Conservation (phyloP, 23 tunicate species). For the Phallusia fumigata region DNA sequence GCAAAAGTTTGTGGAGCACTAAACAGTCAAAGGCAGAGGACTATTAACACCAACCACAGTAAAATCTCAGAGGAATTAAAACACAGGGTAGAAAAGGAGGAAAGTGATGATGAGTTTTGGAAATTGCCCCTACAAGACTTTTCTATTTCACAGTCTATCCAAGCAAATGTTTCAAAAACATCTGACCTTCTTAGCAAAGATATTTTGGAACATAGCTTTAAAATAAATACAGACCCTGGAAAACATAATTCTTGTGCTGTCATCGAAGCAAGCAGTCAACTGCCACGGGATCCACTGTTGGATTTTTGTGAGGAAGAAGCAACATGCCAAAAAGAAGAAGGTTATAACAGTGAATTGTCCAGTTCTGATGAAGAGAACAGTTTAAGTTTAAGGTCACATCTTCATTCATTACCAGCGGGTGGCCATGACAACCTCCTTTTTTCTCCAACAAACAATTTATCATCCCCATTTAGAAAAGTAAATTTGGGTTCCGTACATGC, state of each 20-base stretch:
- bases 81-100: background rate
- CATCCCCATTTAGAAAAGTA: background rate
- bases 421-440: background rate
- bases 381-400: conserved; percentile 5
- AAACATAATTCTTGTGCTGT: too few species aligned
- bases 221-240: background rate
- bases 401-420: background rate
- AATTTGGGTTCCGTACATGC: background rate
- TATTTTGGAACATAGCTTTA: background rate
- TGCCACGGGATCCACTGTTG: too few species aligned
- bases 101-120: background rate
- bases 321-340: background rate
- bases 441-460: background rate
- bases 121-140: background rate
- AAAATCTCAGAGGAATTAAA: background rate
- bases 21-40: background rate
- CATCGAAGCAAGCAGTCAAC: too few species aligned
- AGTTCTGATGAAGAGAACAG: background rate
- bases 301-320: too few species aligned
- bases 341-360: background rate
- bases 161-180: background rate
- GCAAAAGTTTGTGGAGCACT: background rate
- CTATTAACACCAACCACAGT: background rate
- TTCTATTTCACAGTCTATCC: background rate
- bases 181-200: background rate